Evolutionary conservation across 2,888 invertebrate species (phyloP).

Genomic region (Chirona hameri): DNA sequence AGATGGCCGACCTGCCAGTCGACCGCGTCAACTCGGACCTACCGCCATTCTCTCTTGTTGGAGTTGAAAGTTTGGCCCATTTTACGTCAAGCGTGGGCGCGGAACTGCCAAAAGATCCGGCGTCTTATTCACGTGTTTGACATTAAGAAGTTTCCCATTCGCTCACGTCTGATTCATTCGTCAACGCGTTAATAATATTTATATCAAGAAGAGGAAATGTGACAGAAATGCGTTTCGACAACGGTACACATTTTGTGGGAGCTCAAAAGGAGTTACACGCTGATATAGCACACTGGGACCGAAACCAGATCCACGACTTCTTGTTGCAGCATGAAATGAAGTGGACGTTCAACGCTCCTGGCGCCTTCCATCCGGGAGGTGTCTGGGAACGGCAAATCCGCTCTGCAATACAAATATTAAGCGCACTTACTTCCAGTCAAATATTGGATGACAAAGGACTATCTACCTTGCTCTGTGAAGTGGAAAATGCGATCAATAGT

Average conservation of each 20-base stretch:
- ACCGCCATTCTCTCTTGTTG: slow-evolving; percentile 23
- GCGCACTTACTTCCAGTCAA: background rate
- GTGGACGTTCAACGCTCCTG: background rate
- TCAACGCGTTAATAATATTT: slow-evolving; percentile 29
- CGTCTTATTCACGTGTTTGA: slow-evolving; percentile 30
- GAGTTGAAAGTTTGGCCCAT: slow-evolving; percentile 31
- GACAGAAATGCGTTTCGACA: background rate
- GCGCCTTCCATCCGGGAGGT: background rate
- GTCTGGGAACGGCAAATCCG: background rate
- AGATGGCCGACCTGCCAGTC: slow-evolving; percentile 25
- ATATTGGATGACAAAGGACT: background rate
- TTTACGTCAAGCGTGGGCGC: slow-evolving; percentile 7
- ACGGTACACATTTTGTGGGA: background rate
- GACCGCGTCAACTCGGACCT: background rate
- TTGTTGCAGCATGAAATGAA: background rate
- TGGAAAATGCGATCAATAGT: background rate
- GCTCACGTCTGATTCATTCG: slow-evolving; percentile 30
- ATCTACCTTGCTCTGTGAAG: background rate
- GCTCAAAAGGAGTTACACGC: no score
- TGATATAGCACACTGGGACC: background rate
- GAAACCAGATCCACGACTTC: background rate
- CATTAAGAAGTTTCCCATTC: background rate
- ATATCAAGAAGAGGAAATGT: slow-evolving; percentile 30
- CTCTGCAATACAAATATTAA: background rate
- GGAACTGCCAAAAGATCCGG: slow-evolving; percentile 2